Conservation (phyloP, 2,113 vertebrate genomes). For the Sprattus sprattus region DNA sequence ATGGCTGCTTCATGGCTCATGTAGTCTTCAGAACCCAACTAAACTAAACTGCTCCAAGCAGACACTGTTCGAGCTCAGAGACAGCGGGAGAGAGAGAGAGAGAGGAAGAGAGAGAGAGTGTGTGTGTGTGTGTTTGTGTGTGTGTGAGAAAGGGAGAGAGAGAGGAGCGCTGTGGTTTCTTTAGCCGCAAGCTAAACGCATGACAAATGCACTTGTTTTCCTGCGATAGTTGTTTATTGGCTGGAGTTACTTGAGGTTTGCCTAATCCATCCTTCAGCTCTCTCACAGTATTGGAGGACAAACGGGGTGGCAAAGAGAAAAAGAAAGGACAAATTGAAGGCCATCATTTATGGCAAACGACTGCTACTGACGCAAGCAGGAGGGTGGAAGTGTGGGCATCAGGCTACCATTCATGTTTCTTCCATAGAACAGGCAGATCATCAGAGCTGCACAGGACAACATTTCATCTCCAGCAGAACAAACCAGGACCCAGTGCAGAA, state of each 20-base stretch:
- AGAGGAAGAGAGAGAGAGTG: background rate
- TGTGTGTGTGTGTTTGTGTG: no score
- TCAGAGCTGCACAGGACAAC: no score
- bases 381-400: no score
- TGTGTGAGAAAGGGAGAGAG: background rate
- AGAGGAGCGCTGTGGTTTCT: background rate
- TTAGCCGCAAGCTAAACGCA: background rate
- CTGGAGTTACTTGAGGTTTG: background rate
- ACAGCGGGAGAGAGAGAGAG: background rate
- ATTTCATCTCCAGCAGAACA: no score
- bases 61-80: background rate
- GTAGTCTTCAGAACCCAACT: background rate
- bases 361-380: no score
- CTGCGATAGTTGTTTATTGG: background rate
- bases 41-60: background rate
- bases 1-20: background rate
- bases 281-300: background rate
- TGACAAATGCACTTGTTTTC: background rate
- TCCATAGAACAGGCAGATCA: no score
- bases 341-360: no score
- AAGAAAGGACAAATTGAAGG: background rate
- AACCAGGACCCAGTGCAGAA: background rate
- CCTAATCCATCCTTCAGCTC: background rate
- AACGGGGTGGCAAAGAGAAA: background rate
- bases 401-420: no score